phyloP scores from a whole-genome alignment of 2,888 invertebrate genomes.

The Coleophora flavipennella region DNA sequence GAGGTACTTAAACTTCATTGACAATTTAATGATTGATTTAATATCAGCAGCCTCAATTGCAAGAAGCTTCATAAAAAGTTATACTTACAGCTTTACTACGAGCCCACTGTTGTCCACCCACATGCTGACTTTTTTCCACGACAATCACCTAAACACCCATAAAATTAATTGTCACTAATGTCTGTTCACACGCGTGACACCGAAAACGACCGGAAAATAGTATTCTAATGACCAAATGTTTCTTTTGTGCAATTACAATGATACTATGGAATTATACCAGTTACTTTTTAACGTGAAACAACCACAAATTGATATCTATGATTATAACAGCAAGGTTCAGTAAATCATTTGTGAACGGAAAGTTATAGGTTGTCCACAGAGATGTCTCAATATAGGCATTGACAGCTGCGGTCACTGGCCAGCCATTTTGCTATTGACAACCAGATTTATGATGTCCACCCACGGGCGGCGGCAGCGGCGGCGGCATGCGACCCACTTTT shows the following conservation, averaged over 20 bases:
- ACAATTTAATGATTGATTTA: too few relatives aligned
- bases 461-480: constrained; percentile 18
- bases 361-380: constrained; percentile 11
- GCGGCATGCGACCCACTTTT: constrained; percentile 30
- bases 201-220: constrained; percentile 40
- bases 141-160: constrained; percentile 56
- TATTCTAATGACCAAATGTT: constrained; percentile 42
- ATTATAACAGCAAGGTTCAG: too few relatives aligned
- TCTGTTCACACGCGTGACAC: constrained; percentile 49
- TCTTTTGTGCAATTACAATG: constrained; percentile 29
- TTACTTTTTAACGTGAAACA: too few relatives aligned
- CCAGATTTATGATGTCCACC: constrained; percentile 45
- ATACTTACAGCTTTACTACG: too few relatives aligned
- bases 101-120: constrained; percentile 30
- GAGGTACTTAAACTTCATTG: too few relatives aligned
- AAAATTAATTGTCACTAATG: constrained; percentile 59
- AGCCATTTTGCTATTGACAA: constrained; percentile 40
- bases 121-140: constrained; percentile 53
- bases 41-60: too few relatives aligned
- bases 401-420: constrained; percentile 51
- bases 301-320: too few relatives aligned
- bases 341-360: too few relatives aligned
- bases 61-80: too few relatives aligned
- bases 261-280: too few relatives aligned
- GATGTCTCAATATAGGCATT: constrained; percentile 52